These are phyloP conservation scores for Ciconia nigra DNA, from an alignment of 2,797 vertebrate species.

Conservation along the genomic window DNA sequence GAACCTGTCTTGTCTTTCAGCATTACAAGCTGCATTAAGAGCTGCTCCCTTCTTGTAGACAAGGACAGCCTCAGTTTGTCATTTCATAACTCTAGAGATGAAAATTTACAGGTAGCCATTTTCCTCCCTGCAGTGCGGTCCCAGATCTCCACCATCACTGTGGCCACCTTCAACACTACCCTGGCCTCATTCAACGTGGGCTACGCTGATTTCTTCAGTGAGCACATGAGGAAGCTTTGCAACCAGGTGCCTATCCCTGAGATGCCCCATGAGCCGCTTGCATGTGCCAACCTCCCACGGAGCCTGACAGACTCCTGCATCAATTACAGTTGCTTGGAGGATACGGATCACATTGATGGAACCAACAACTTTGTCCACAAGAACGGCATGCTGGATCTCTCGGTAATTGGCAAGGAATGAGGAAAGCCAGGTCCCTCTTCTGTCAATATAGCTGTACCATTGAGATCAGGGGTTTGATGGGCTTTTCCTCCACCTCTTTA, in stretches of 20 bases:
- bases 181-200: conserved; percentile 98
- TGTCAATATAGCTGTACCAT: conserved; percentile 39
- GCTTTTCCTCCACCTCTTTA: conserved; percentile 52
- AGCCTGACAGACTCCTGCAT: conserved; percentile 99
- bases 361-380: conserved; percentile 97
- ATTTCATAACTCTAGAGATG: neutral
- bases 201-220: conserved; percentile 96
- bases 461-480: conserved; percentile 47
- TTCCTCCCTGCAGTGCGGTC: conserved; percentile 83
- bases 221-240: conserved; percentile 97
- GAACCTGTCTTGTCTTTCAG: neutral
- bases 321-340: conserved; percentile 96
- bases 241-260: conserved; percentile 90
- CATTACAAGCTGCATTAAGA: neutral
- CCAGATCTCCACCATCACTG: conserved; percentile 98
- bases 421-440: conserved; percentile 33
- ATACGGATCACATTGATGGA: conserved; percentile 94
- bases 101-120: neutral
- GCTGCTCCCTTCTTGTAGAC: neutral
- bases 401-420: conserved; percentile 77
- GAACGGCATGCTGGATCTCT: conserved; percentile 97
- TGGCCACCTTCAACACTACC: conserved; percentile 98
- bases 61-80: neutral
- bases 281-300: conserved; percentile 94
- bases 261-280: conserved; percentile 89